Conservation (phyloP, 92 coral and sea anemone genomes). For the Siderastrea radians region DNA sequence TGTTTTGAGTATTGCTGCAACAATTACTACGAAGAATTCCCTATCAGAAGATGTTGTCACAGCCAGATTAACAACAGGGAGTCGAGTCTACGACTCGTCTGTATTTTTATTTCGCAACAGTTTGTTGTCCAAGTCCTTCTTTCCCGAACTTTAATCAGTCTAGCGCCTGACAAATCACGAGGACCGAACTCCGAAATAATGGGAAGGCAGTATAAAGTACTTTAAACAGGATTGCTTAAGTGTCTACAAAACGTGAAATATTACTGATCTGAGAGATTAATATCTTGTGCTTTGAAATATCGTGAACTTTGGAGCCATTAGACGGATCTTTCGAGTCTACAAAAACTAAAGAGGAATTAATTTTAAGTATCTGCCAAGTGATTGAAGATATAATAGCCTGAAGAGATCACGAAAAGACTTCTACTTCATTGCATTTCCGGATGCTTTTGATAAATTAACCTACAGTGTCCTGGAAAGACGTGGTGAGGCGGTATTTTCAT, state of each 20-base stretch:
- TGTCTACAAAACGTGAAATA: not conserved
- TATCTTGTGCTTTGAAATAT: slow-evolving; percentile 16
- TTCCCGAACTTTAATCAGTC: not conserved
- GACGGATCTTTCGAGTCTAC: not conserved
- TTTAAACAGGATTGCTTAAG: not conserved
- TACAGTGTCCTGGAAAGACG: not conserved
- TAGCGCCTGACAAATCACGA: no score
- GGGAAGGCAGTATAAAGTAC: not conserved
- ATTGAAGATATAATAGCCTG: not conserved
- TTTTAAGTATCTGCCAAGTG: not conserved
- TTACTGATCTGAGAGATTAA: not conserved
- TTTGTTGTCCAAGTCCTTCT: not conserved
- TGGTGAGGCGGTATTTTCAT: not conserved
- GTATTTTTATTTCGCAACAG: slow-evolving; percentile 1
- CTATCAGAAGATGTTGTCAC: not conserved
- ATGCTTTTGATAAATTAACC: not conserved
- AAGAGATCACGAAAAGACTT: not conserved
- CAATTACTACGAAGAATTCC: not conserved
- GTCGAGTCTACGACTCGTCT: not conserved
- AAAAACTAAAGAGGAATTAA: not conserved
- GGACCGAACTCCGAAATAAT: not conserved
- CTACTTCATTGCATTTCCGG: not conserved
- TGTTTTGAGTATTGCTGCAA: not conserved
- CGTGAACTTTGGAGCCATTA: slow-evolving; percentile 27
- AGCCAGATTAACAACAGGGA: not conserved